These are phyloP conservation scores for Thecocarcelia acutangulata DNA, from an alignment of 2,888 invertebrate species.

Conservation along the genomic window DNA sequence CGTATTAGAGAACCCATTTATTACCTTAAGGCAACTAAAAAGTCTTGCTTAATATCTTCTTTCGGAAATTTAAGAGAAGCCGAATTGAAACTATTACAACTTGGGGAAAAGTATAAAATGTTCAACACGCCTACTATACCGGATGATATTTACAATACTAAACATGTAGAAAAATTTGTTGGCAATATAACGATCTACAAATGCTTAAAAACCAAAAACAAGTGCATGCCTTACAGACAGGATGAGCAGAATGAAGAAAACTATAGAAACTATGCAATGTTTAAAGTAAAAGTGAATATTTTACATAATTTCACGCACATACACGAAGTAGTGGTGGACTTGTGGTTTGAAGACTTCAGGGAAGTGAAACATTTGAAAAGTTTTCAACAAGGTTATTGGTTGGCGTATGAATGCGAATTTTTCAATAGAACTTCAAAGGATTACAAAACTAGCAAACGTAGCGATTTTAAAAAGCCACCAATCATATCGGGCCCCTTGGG, in stretches of 20 bases:
- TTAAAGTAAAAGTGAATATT: constrained; percentile 69
- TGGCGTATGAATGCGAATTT: constrained; percentile 73
- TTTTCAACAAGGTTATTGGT: constrained; percentile 70
- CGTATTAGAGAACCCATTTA: constrained; percentile 74
- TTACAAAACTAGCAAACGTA: not conserved
- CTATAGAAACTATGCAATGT: constrained; percentile 39
- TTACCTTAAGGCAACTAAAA: constrained; percentile 72
- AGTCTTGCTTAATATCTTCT: constrained; percentile 72
- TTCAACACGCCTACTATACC: constrained; percentile 70
- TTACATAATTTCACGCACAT: constrained; percentile 73
- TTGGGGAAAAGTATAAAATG: constrained; percentile 69
- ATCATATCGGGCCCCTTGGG: constrained; percentile 77
- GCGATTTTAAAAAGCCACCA: not conserved
- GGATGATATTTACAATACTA: constrained; percentile 38
- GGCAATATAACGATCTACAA: constrained; percentile 39
- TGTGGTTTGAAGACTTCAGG: constrained; percentile 19
- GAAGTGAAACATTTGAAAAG: not conserved
- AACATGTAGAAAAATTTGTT: constrained; percentile 9
- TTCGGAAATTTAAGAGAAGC: constrained; percentile 68
- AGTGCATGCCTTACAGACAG: not conserved
- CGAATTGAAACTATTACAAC: constrained; percentile 69
- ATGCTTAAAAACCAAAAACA: constrained; percentile 17
- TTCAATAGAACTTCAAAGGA: constrained; percentile 61
- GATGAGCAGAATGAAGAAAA: not conserved
- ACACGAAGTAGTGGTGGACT: constrained; percentile 19